A percentile compares a stretch with the other conserved stretches of the same genome.
Evolutionary conservation across 2,888 invertebrate species (phyloP).

Genomic region (Andrena bucephala): DNA sequence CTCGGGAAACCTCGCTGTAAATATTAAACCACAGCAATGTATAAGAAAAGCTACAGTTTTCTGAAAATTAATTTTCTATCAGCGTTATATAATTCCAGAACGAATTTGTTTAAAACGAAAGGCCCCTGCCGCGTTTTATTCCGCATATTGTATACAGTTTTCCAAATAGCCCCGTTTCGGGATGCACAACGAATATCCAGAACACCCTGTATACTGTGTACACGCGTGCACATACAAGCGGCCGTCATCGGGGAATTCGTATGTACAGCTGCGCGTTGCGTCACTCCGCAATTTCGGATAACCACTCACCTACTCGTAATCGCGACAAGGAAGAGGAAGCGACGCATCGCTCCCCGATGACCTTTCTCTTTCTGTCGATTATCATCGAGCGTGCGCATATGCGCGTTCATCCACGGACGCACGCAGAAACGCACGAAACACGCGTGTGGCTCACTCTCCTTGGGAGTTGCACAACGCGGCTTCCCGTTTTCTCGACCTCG

Average conservation of each 20-base stretch:
- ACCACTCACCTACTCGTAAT: slow-evolving; percentile 59
- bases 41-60: too few relatives aligned
- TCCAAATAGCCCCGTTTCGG: not conserved
- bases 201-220: not conserved
- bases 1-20: too few relatives aligned
- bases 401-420: slow-evolving; percentile 15
- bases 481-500: slow-evolving; percentile 29
- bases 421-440: slow-evolving; percentile 52
- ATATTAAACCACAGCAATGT: too few relatives aligned
- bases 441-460: slow-evolving; percentile 42
- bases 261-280: slow-evolving; percentile 57
- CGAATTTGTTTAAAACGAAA: too few relatives aligned
- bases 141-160: not conserved
- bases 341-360: slow-evolving; percentile 62
- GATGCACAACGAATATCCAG: not conserved
- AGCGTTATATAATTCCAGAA: too few relatives aligned
- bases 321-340: slow-evolving; percentile 68
- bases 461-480: slow-evolving; percentile 53
- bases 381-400: slow-evolving; percentile 56
- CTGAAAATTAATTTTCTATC: too few relatives aligned
- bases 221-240: not conserved
- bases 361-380: slow-evolving; percentile 69
- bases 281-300: slow-evolving; percentile 53
- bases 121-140: too few relatives aligned
- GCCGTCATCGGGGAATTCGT: slow-evolving; percentile 4